These are phyloP conservation scores for Myotis findleyi DNA, from an alignment of 2,797 vertebrate species.

Conservation along the genomic window DNA sequence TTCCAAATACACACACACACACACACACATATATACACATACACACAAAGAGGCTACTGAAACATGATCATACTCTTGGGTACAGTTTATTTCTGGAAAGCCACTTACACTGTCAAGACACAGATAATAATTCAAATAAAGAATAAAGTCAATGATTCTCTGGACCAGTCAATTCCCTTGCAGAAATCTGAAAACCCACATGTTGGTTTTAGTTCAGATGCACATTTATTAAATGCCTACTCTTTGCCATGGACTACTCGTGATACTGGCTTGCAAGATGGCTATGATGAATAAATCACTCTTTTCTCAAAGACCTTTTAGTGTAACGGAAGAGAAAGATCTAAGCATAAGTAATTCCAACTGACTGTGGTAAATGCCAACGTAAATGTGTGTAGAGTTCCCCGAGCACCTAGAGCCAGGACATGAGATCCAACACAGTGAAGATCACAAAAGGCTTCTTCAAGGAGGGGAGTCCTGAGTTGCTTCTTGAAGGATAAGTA, in stretches of 20 bases:
- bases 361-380: not conserved
- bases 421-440: not conserved
- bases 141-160: not conserved
- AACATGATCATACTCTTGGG: not conserved
- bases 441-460: not conserved
- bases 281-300: not conserved
- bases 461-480: not conserved
- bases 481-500: not conserved
- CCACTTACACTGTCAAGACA: constrained; percentile 48
- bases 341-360: not conserved
- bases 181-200: not conserved
- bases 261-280: not conserved
- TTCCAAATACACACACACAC: not conserved
- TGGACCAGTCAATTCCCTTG: not conserved
- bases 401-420: not conserved
- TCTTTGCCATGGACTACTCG: not conserved
- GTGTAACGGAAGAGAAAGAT: not conserved
- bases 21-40: not conserved
- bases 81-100: constrained; percentile 21
- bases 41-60: not conserved
- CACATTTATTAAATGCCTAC: not conserved
- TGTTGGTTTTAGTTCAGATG: constrained; percentile 28
- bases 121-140: constrained; percentile 13
- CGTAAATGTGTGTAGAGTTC: not conserved
- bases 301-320: not conserved